Conservation (phyloP, 2,113 vertebrate genomes). For the Microtus pennsylvanicus region DNA sequence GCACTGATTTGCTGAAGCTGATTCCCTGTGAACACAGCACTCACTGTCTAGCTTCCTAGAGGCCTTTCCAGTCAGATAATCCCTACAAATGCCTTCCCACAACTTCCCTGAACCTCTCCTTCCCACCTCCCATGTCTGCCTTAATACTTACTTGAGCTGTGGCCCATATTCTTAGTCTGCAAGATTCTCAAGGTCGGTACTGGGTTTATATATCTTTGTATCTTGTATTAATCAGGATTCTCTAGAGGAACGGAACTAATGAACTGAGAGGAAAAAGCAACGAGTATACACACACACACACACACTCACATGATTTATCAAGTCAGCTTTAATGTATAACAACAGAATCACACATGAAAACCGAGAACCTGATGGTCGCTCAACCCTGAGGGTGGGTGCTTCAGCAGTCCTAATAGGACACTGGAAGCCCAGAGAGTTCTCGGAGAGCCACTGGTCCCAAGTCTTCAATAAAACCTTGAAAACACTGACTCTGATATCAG, state of each 20-base stretch:
- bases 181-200: neutral
- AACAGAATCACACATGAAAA: neutral
- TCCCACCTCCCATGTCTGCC: neutral
- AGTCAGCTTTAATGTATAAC: neutral
- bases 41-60: neutral
- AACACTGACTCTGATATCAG: neutral
- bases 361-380: neutral
- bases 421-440: neutral
- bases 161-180: rapidly evolving
- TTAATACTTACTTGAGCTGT: neutral
- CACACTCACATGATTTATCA: neutral
- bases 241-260: neutral
- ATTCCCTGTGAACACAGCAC: neutral
- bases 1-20: neutral
- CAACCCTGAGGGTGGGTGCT: neutral
- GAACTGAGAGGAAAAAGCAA: too few species aligned
- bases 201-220: neutral
- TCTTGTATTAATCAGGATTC: neutral
- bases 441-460: neutral
- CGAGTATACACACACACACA: too few species aligned
- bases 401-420: too few species aligned
- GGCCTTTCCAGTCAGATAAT: neutral
- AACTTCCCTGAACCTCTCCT: neutral
- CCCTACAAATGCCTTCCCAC: neutral
- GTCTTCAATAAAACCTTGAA: neutral